Conservation (phyloP, 2,797 vertebrate genomes). For the Amblyopsis hoosieri region DNA sequence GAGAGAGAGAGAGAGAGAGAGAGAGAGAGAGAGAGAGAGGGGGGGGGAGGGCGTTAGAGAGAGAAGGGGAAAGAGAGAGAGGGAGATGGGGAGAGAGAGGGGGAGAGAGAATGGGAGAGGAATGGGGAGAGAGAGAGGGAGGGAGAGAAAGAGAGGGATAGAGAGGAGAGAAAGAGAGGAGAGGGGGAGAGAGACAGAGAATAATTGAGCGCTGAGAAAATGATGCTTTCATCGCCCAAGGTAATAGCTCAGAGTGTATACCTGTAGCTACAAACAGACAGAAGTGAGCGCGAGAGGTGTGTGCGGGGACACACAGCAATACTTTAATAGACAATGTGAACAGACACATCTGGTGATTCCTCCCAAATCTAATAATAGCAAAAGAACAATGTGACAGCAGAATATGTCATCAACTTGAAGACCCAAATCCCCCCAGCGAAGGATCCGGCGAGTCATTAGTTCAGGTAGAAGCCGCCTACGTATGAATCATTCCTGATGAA, state of each 20-base stretch:
- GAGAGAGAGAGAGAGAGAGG: background rate
- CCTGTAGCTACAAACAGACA: constrained; percentile 31
- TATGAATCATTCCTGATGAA: constrained; percentile 69
- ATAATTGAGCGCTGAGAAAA: constrained; percentile 74
- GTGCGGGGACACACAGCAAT: constrained; percentile 50
- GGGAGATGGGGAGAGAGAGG: constrained; percentile 8
- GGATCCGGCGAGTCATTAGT: constrained; percentile 63
- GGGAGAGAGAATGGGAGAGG: background rate
- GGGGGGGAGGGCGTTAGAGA: background rate
- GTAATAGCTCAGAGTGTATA: constrained; percentile 55
- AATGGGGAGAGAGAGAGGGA: constrained; percentile 44
- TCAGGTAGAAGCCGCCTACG: constrained; percentile 65
- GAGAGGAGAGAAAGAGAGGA: background rate
- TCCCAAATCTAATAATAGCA: constrained; percentile 67
- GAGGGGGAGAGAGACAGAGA: constrained; percentile 26
- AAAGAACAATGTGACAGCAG: constrained; percentile 68
- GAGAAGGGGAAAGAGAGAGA: constrained; percentile 36
- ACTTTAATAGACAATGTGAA: constrained; percentile 58
- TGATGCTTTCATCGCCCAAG: constrained; percentile 60
- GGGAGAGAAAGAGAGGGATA: background rate
- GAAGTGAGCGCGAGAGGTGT: constrained; percentile 47
- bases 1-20: background rate
- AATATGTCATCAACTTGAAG: constrained; percentile 68
- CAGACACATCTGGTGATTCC: constrained; percentile 68
- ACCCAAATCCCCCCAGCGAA: constrained; percentile 52